Evolutionary conservation across 2,797 vertebrate genomes (phyloP).

Genomic region (Argyrosomus regius): DNA sequence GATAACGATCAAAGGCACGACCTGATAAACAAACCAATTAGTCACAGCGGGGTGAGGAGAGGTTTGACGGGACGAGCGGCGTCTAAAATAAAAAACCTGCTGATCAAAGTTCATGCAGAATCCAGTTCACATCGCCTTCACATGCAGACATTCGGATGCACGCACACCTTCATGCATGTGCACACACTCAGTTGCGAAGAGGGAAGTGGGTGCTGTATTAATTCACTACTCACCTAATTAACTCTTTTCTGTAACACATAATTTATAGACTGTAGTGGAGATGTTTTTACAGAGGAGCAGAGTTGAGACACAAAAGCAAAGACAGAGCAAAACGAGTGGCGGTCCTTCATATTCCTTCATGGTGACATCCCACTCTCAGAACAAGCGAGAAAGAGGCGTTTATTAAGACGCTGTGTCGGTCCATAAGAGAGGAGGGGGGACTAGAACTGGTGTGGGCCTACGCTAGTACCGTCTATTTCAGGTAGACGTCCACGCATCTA

Average conservation of each 20-base stretch:
- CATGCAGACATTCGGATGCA: conserved; percentile 59
- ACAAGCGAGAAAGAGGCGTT: conserved; percentile 68
- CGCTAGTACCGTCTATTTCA: conserved; percentile 56
- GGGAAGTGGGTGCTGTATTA: conserved; percentile 69
- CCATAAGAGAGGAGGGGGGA: conserved; percentile 57
- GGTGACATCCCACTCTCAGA: conserved; percentile 75
- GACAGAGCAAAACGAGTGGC: conserved; percentile 79
- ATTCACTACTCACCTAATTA: conserved; percentile 87
- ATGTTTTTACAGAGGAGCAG: conserved; percentile 83
- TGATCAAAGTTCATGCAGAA: conserved; percentile 73
- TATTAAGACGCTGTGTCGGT: conserved; percentile 67
- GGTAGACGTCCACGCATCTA: conserved; percentile 48
- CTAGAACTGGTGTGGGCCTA: conserved; percentile 68
- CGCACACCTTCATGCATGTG: conserved; percentile 71
- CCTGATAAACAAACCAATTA: conserved; percentile 72
- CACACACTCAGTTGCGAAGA: conserved; percentile 63
- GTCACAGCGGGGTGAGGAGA: conserved; percentile 65
- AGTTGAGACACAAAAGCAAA: conserved; percentile 82
- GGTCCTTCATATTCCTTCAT: conserved; percentile 82
- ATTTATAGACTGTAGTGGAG: conserved; percentile 84
- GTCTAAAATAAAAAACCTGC: conserved; percentile 53
- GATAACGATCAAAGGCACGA: conserved; percentile 64
- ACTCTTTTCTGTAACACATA: conserved; percentile 87
- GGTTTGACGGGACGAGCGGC: conserved; percentile 47
- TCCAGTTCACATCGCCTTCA: conserved; percentile 48